Base-by-base conservation (phyloP, 2,113 vertebrate species). In the Leptosomus discolor region DNA sequence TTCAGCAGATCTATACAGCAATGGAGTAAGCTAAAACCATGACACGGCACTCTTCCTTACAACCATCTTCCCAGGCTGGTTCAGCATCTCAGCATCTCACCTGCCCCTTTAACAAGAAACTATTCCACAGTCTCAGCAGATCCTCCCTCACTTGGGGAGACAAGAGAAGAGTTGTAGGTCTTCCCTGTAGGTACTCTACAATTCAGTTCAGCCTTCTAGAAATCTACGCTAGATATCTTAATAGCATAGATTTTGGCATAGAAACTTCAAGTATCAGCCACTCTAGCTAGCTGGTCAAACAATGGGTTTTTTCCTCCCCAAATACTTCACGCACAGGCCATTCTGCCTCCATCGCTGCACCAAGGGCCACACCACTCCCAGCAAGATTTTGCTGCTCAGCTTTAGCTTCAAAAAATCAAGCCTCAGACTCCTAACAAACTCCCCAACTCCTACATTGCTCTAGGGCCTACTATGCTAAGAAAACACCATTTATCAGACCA, bases 241-340 rank as follows among this genome's bases (percentile, higher is more conserved):
- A 30, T 6, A n/a, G 11, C n/a, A 15, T 1, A 26, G 4, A 12
- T 2, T 37, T 2, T 5, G 9, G 17, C 20, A 23, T 0, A 20
- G 23, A 58, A 43, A 30, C 26, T 41, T 69, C 19, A 11, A 34
- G 7, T 13, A 20, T 19, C 34, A 30, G 3, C 12, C 29, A 6
- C 12, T 9, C 18, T 3, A n/a, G 2, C 8, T 6, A 29, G 10
- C 6, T 16, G 6, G 11, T 54, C 36, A 67, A 43, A 37, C 34
- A 16, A 4, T 1, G 2, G 46, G 3, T 1, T 34, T 46, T 69
- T 63, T 50, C 3, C 34, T 48, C 16, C 16, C 16, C 48, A 56
- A 0, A 20, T 5, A 19, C 26, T 34, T 15, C 15, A 5, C 10
- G 3, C 3, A 3, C 69, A 53, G 8, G 0, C 50, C 32, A 15